Conservation (phyloP, 2,888 invertebrate genomes). For the Drosophila greeni region DNA sequence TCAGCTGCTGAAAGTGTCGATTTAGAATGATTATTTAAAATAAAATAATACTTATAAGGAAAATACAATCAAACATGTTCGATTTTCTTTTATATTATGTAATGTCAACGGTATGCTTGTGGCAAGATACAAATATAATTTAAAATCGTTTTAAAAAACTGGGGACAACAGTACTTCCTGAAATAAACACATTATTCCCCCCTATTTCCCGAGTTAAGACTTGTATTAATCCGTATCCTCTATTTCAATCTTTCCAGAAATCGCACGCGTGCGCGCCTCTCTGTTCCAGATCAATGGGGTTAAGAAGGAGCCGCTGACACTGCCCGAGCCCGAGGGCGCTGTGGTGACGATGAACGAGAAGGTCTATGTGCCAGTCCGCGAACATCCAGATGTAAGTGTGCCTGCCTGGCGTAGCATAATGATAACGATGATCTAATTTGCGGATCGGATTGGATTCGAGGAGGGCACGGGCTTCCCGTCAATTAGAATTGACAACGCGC, state of each 20-base stretch:
- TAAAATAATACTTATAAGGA: background rate
- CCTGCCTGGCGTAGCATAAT: constrained; percentile 5
- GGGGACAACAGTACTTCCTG: background rate
- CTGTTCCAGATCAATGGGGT: constrained; percentile 99
- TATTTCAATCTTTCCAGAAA: constrained; percentile 87
- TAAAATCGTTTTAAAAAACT: background rate
- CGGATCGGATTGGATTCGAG: constrained; percentile 44
- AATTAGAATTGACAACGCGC: constrained; percentile 73
- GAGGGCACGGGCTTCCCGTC: constrained; percentile 72
- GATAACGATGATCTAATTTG: constrained; percentile 63
- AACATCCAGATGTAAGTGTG: constrained; percentile 98
- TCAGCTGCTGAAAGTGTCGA: background rate
- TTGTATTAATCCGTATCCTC: constrained; percentile 4
- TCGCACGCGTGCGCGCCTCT: constrained; percentile 97
- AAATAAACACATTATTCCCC: background rate
- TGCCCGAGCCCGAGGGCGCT: constrained; percentile 94
- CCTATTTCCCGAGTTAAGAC: background rate
- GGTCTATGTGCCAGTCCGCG: constrained; percentile 99
- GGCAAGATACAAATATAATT: too few species aligned
- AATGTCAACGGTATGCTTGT: background rate
- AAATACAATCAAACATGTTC: background rate
- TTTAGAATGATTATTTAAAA: constrained; percentile 5
- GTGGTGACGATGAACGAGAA: constrained; percentile 97
- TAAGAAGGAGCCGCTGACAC: constrained; percentile 93
- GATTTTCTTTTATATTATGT: background rate